Evolutionary conservation across 1,140 invertebrate genomes (phyloP).

Genomic region (Chlorops oryzae): DNA sequence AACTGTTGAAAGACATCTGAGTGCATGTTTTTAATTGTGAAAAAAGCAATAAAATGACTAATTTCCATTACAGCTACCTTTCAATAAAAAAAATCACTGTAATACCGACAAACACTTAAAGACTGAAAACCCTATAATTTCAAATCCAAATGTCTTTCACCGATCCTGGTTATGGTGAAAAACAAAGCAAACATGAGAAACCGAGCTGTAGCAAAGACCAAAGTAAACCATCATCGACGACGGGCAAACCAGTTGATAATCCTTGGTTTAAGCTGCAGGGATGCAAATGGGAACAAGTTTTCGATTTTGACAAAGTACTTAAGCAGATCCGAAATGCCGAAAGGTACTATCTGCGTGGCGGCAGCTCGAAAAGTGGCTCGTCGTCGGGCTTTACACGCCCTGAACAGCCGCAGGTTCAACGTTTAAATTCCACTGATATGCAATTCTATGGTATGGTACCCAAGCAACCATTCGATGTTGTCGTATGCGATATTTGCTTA

Average conservation of each 20-base stretch:
- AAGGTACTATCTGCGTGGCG: constrained; percentile 32
- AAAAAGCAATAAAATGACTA: no score
- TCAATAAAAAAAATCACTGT: no score
- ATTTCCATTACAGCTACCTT: no score
- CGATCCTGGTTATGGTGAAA: no score
- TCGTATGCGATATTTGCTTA: constrained; percentile 33
- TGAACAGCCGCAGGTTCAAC: constrained; percentile 29
- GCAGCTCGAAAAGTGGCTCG: constrained; percentile 1
- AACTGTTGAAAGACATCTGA: no score
- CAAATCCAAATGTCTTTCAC: no score
- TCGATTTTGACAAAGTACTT: constrained; percentile 40
- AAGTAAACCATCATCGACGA: background rate
- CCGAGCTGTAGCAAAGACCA: no score
- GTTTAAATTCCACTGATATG: constrained; percentile 35
- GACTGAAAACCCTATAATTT: no score
- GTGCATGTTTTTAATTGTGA: no score
- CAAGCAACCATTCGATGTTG: constrained; percentile 32
- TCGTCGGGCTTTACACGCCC: background rate
- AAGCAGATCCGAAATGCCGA: constrained; percentile 38
- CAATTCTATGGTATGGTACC: constrained; percentile 41
- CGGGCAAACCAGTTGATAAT: background rate
- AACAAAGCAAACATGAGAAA: no score
- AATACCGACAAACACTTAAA: no score
- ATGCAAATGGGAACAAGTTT: constrained; percentile 38
- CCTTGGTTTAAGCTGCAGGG: constrained; percentile 23